Evolutionary conservation across 2,888 invertebrate genomes (phyloP), one percentile per base, ranked within the genome.

Genomic region (Amitus sp.): DNA sequence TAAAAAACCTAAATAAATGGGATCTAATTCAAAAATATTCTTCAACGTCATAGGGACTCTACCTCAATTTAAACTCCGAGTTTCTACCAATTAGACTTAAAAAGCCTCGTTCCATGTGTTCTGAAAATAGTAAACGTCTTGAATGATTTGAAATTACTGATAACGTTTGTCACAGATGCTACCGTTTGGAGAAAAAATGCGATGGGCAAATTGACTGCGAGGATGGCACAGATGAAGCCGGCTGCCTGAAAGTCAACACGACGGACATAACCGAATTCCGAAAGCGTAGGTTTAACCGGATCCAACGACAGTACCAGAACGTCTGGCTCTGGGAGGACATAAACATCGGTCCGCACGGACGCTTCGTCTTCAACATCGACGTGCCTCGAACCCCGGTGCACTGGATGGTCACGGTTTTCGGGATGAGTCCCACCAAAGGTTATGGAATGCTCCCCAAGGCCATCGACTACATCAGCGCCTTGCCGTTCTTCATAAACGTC

Each of bases 291-390:
- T 94, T 94, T 81, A 96, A 94, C 83, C 88, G 95, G 59, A 89
- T 96, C 58, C 91, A 93, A 77, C 87, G 96, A 0, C 93, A 95
- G 78, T 97, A 96, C 82, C 95, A 96, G 74, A 95, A 96, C 82
- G 92, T 93, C 55, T 98, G 97, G 97, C 83, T 96, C 50, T 98
- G 97, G 97, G 89, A 90, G 63, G 96, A 96, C 83, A 89, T 94
- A 48, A 95, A 95, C 82, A 94, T 96, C 75, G 95, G 93, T 0
- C 94, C 95, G 15, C 94, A 95, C 82, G 95, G 95, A 0, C 88
- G 95, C 4, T 92, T 87, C 76, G 93, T 95, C 56, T 95, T 95
- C 83, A 93, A 91, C 54, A 84, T 92, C 39, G 91, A 92, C 33
- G 94, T 95, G n/a, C 94, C 95, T 0, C 86, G 90, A 55, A 83